A percentile compares a stretch with the other conserved stretches of the same genome.
These are phyloP conservation scores for Drosophila atripex DNA, from an alignment of 2,888 invertebrate species.

Conservation along the genomic window DNA sequence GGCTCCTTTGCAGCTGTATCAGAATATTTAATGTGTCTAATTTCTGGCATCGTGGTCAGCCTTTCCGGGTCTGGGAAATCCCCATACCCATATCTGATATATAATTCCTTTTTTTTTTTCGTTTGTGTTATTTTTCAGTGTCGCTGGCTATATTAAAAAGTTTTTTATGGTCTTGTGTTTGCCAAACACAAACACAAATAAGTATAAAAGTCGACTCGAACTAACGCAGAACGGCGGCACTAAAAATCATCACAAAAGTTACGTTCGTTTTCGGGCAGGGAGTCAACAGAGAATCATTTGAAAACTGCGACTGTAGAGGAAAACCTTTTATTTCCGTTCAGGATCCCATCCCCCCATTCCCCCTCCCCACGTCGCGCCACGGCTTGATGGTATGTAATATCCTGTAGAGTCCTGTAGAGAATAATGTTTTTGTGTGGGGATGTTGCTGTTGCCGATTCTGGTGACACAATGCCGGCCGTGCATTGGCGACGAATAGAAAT, in stretches of 20 bases:
- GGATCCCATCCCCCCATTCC: slow-evolving; percentile 14
- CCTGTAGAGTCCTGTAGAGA: slow-evolving; percentile 43
- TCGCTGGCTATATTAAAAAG: slow-evolving; percentile 63
- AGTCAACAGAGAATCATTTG: slow-evolving; percentile 50
- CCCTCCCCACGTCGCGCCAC: not conserved
- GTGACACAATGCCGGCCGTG: slow-evolving; percentile 63
- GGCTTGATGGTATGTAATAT: slow-evolving; percentile 41
- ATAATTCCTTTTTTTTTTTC: slow-evolving; percentile 10
- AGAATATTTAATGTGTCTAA: slow-evolving; percentile 62
- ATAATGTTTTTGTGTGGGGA: slow-evolving; percentile 44
- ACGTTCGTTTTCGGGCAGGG: slow-evolving; percentile 26
- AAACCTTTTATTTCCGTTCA: slow-evolving; percentile 49
- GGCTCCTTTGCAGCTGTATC: slow-evolving; percentile 35
- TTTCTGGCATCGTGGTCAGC: slow-evolving; percentile 53
- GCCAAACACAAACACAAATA: slow-evolving; percentile 53
- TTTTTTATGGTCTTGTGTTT: slow-evolving; percentile 66
- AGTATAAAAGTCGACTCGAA: slow-evolving; percentile 47
- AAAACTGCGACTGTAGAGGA: slow-evolving; percentile 33
- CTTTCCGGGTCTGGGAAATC: slow-evolving; percentile 3
- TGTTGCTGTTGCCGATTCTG: slow-evolving; percentile 43
- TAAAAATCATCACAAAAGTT: slow-evolving; percentile 68
- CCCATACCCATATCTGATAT: not conserved
- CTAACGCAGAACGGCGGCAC: slow-evolving; percentile 56
- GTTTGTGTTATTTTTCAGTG: slow-evolving; percentile 33
- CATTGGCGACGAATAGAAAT: slow-evolving; percentile 70